Percentiles rank a stretch among this genome's conserved stretches.
These are phyloP conservation scores for Leptonema lineaticorne DNA, from an alignment of 1,140 invertebrate species.

Conservation along the genomic window DNA sequence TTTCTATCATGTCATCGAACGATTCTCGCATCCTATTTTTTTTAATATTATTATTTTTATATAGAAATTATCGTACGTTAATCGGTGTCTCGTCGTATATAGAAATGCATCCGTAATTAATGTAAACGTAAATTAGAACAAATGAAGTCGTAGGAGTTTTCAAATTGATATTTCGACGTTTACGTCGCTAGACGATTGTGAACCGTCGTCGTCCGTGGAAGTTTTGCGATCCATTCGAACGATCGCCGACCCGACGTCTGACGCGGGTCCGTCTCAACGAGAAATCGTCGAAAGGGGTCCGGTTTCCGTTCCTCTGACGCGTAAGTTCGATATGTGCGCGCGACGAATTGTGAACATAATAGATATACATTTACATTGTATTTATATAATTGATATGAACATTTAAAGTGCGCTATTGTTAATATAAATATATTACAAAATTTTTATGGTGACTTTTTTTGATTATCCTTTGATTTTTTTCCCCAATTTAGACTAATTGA, in stretches of 20 bases:
- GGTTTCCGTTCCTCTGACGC: not conserved
- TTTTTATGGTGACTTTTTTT: slow-evolving; percentile 7
- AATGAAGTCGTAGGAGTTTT: slow-evolving; percentile 11
- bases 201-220: not conserved
- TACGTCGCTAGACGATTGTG: not conserved
- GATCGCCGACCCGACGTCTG: not conserved
- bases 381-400: slow-evolving; percentile 16
- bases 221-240: not conserved
- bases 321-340: not conserved
- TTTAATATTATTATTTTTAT: not conserved
- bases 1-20: no score
- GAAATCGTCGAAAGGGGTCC: not conserved
- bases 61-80: not conserved
- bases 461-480: not conserved
- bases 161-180: slow-evolving; percentile 19
- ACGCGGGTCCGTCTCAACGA: not conserved
- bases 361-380: not conserved
- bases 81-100: not conserved
- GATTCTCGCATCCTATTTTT: not conserved
- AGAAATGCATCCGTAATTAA: not conserved
- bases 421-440: slow-evolving; percentile 24
- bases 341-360: not conserved
- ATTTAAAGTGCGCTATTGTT: slow-evolving; percentile 20
- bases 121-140: slow-evolving; percentile 7
- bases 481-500: no score